Conservation (phyloP, 2,888 invertebrate species). For the Andrena praecox region DNA sequence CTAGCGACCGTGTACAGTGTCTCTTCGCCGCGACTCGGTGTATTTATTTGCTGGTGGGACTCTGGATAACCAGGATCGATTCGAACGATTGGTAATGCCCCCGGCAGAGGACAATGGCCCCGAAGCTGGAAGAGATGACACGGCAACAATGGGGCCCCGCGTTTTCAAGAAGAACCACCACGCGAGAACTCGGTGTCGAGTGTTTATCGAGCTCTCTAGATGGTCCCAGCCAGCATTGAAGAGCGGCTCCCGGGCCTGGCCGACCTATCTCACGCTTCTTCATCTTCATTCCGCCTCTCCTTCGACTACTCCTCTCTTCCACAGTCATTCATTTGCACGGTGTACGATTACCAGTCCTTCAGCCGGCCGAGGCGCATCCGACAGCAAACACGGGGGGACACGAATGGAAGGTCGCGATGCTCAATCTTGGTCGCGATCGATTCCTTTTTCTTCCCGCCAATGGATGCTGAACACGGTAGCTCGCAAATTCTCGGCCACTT, state of each 20-base stretch:
- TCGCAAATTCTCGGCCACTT: no score
- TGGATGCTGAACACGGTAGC: background rate
- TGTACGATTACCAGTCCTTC: constrained; percentile 34
- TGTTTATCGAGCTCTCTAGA: constrained; percentile 84
- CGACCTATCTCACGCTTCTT: constrained; percentile 82
- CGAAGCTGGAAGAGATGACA: constrained; percentile 77
- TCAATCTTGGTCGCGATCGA: constrained; percentile 7
- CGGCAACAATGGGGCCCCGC: constrained; percentile 78
- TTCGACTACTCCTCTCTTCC: constrained; percentile 43
- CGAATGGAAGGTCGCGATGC: constrained; percentile 2
- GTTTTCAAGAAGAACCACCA: constrained; percentile 76
- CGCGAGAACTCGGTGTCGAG: constrained; percentile 77
- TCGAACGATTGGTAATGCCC: constrained; percentile 52
- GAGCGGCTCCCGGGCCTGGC: constrained; percentile 68
- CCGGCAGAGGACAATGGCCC: constrained; percentile 66
- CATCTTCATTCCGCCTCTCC: constrained; percentile 56
- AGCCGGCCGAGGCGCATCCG: background rate
- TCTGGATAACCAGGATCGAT: constrained; percentile 9
- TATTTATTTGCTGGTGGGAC: background rate
- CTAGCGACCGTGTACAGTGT: background rate
- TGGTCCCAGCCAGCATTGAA: constrained; percentile 70
- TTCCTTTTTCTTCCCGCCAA: background rate
- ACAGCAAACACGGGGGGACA: constrained; percentile 26
- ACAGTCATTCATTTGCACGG: constrained; percentile 44
- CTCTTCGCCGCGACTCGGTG: background rate